A percentile compares a stretch with the other conserved stretches of the same genome.
phyloP scores from a whole-genome alignment of 1,140 invertebrate species.

The Trichonephila clavipes region DNA sequence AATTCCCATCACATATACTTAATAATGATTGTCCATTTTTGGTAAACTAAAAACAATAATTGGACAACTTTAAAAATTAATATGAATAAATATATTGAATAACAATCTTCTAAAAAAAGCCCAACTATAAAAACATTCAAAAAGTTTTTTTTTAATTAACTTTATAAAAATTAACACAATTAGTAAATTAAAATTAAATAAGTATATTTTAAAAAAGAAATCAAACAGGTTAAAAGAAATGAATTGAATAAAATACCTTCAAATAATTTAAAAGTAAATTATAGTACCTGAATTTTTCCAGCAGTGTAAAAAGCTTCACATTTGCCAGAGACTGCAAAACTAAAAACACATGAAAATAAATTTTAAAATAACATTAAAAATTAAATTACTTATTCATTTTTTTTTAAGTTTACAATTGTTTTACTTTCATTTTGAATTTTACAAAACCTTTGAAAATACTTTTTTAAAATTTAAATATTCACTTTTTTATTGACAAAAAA shows the following conservation, averaged over 20 bases:
- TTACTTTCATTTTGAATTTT: too few relatives aligned
- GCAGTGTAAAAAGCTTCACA: conserved; percentile 92
- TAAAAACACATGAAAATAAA: conserved; percentile 81
- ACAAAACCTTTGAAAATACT: too few relatives aligned
- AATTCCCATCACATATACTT: conserved; percentile 86
- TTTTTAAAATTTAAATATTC: too few relatives aligned
- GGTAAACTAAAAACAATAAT: conserved; percentile 84
- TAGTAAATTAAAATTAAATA: neutral
- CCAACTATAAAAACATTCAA: neutral
- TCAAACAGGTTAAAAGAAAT: neutral
- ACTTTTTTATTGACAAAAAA: too few relatives aligned
- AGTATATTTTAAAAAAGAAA: too few relatives aligned
- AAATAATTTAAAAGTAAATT: neutral
- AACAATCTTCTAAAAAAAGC: neutral
- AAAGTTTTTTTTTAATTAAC: neutral
- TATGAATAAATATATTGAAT: neutral
- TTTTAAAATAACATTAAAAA: too few relatives aligned
- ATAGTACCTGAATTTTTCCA: conserved; percentile 86
- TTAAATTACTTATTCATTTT: too few relatives aligned
- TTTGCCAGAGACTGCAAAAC: conserved; percentile 88
- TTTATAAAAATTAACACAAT: neutral
- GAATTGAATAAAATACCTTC: neutral
- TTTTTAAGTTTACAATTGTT: too few relatives aligned
- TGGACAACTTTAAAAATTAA: conserved; percentile 14
- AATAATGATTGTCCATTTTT: conserved; percentile 86